Evolutionary conservation across 2,797 vertebrate species (phyloP).

Genomic region (Choloepus didactylus): DNA sequence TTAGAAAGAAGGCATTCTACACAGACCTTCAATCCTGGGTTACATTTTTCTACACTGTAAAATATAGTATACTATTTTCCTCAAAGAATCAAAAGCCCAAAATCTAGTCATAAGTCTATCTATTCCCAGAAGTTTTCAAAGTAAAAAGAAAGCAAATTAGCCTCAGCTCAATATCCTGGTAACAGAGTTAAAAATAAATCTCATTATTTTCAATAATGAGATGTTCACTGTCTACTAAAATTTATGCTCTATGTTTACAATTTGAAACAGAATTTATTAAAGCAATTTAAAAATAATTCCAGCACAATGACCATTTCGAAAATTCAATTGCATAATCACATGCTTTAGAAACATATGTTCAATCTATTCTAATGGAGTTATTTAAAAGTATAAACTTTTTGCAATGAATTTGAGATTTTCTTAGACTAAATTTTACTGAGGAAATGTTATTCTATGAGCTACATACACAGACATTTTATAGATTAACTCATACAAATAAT

Average conservation of each 20-base stretch:
- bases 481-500: neutral
- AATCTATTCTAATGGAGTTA: neutral
- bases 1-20: neutral
- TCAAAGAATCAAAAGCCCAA: neutral
- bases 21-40: neutral
- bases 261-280: no score
- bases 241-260: neutral
- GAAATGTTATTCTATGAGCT: neutral
- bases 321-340: neutral
- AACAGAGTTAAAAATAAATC: slow-evolving; percentile 33
- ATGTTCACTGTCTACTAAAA: neutral
- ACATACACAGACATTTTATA: neutral
- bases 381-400: neutral
- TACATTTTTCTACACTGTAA: slow-evolving; percentile 22
- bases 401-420: neutral
- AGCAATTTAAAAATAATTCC: slow-evolving; percentile 20
- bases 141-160: slow-evolving; percentile 48
- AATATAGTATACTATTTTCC: neutral
- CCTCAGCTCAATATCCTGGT: neutral
- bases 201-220: neutral
- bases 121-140: neutral
- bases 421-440: slow-evolving; percentile 4
- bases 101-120: slow-evolving; percentile 1
- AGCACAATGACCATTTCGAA: neutral
- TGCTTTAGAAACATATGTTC: neutral